A percentile compares a stretch with the other conserved stretches of the same genome.
These are phyloP conservation scores for Lagorchestes hirsutus DNA, from an alignment of 2,797 vertebrate genomes.

Conservation along the genomic window DNA sequence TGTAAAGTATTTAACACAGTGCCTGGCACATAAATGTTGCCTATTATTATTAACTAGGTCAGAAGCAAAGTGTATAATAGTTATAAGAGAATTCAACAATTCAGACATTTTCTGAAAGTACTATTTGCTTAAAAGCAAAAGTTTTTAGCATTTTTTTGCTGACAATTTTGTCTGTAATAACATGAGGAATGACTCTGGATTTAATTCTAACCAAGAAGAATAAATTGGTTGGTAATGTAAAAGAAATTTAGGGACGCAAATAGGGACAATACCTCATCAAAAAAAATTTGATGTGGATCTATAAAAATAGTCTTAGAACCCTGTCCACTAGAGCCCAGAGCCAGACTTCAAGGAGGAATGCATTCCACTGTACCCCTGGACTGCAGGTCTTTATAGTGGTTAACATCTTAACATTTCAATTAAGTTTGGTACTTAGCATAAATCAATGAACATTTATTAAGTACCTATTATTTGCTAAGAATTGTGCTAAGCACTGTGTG, in stretches of 20 bases:
- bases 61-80: background rate
- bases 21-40: accelerated
- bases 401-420: background rate
- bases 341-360: background rate
- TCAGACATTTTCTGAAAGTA: background rate
- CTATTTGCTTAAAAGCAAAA: background rate
- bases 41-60: background rate
- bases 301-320: background rate
- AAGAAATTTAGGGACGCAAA: background rate
- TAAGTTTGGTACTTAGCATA: background rate
- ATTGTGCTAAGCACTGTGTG: background rate
- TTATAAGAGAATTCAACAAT: background rate
- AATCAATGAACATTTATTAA: background rate
- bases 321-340: background rate
- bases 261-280: background rate
- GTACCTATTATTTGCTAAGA: background rate
- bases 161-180: background rate
- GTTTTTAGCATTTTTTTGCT: background rate
- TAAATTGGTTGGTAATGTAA: background rate
- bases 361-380: background rate
- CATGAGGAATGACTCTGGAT: background rate
- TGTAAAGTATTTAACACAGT: background rate
- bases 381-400: background rate
- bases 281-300: background rate
- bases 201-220: background rate